Percentiles rank a stretch among this genome's conserved stretches.
phyloP scores from a whole-genome alignment of 2,888 invertebrate genomes.

The Tricholauxania praeusta region DNA sequence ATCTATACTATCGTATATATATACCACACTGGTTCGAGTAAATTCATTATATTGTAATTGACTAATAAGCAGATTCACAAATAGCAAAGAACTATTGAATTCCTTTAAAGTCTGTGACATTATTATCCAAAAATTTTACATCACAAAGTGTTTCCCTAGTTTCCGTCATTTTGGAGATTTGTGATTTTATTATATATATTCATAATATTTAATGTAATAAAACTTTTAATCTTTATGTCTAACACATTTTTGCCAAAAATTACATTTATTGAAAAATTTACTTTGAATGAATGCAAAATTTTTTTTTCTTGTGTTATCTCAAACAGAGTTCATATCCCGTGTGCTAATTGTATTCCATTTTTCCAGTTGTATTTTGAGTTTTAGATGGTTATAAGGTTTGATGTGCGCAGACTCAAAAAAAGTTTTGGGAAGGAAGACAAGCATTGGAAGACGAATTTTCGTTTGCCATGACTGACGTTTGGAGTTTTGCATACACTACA shows the following conservation, averaged over 20 bases:
- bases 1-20: too few species aligned
- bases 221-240: too few species aligned
- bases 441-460: too few species aligned
- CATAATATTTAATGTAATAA: background rate
- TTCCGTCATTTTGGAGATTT: background rate
- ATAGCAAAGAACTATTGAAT: background rate
- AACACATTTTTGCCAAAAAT: background rate
- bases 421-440: too few species aligned
- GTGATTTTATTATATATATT: background rate
- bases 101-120: background rate
- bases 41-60: background rate
- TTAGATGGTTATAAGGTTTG: too few species aligned
- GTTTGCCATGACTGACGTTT: too few species aligned
- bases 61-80: background rate
- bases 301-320: background rate
- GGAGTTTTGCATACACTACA: too few species aligned
- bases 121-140: background rate
- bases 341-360: background rate
- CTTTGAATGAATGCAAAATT: background rate
- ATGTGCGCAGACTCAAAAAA: slow-evolving; percentile 24
- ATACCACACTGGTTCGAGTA: too few species aligned
- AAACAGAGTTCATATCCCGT: background rate
- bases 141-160: background rate
- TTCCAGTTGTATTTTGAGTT: background rate
- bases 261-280: background rate